Conservation (phyloP, 2,113 vertebrate genomes). For the Xiphophorus maculatus region DNA sequence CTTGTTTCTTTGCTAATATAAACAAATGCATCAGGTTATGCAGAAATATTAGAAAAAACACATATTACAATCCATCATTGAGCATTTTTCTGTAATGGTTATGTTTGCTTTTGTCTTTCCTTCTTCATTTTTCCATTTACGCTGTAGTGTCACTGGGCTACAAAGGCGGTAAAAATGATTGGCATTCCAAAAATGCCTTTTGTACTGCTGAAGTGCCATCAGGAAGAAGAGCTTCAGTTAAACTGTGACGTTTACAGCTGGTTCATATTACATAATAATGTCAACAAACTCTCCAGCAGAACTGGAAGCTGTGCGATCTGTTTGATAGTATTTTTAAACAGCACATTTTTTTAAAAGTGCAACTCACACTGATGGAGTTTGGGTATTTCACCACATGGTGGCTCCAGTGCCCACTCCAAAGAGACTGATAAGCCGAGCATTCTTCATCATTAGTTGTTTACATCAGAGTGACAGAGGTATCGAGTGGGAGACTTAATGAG, state of each 20-base stretch:
- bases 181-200: constrained; percentile 67
- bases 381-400: constrained; percentile 61
- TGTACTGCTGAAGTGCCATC: constrained; percentile 32
- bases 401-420: constrained; percentile 48
- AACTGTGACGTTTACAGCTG: constrained; percentile 22
- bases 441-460: constrained; percentile 73
- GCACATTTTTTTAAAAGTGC: background rate
- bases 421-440: constrained; percentile 12
- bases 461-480: constrained; percentile 38
- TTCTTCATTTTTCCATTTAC: constrained; percentile 2
- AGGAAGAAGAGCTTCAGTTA: constrained; percentile 26
- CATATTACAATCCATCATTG: background rate
- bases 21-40: constrained; percentile 9
- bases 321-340: constrained; percentile 26
- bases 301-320: constrained; percentile 39
- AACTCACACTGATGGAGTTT: constrained; percentile 20
- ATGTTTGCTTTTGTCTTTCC: too few species aligned
- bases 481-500: constrained; percentile 42
- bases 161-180: constrained; percentile 65
- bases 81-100: background rate
- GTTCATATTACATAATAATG: constrained; percentile 15
- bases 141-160: constrained; percentile 60
- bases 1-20: constrained; percentile 17
- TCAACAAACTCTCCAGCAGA: constrained; percentile 1
- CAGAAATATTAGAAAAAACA: constrained; percentile 11